Percentiles rank a stretch among this genome's conserved stretches.
Evolutionary conservation across 2,113 vertebrate genomes (phyloP).

Genomic region (Pseudopodoces humilis): DNA sequence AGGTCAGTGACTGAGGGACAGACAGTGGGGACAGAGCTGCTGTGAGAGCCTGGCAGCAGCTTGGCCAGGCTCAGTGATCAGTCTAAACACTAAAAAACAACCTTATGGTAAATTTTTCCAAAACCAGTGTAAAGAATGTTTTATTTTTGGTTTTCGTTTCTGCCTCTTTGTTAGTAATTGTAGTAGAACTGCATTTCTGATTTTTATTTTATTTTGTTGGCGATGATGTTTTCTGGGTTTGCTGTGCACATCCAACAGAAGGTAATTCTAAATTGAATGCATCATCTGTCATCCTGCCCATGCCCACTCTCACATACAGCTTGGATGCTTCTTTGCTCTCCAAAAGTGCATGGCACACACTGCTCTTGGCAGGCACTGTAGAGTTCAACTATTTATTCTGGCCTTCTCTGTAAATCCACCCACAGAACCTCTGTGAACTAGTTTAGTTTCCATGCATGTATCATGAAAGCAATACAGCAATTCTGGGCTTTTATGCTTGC

Average conservation of each 20-base stretch:
- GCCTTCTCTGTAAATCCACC: not conserved
- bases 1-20: no score
- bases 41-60: not conserved
- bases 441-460: slow-evolving; percentile 21
- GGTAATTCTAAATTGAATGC: slow-evolving; percentile 23
- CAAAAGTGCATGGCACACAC: not conserved
- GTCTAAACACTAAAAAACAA: not conserved
- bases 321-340: not conserved
- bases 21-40: not conserved
- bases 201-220: not conserved
- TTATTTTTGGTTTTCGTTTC: not conserved
- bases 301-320: not conserved
- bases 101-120: not conserved
- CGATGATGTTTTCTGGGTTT: slow-evolving; percentile 27
- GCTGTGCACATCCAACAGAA: slow-evolving; percentile 54
- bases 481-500: not conserved
- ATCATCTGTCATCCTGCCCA: slow-evolving; percentile 5
- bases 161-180: not conserved
- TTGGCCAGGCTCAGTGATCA: not conserved
- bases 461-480: not conserved
- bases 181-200: slow-evolving; percentile 16
- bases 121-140: not conserved
- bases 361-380: not conserved
- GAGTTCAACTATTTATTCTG: not conserved
- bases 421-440: not conserved